Conservation (phyloP, 2,113 vertebrate genomes). For the Ciconia maguari region DNA sequence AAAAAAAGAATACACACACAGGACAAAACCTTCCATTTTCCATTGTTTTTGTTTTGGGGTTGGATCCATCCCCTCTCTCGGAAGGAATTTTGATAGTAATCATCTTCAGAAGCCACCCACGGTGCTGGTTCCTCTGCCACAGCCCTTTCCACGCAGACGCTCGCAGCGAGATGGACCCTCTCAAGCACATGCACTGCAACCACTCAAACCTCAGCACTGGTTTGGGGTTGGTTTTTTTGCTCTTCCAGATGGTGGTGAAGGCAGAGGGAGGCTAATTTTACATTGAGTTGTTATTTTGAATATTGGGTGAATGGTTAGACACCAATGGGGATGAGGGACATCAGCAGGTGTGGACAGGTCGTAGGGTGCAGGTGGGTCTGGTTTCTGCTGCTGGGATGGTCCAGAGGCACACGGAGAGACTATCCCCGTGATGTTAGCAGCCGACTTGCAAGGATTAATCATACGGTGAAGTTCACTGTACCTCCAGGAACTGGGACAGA, state of each 20-base stretch:
- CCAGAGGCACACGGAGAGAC: fast-evolving
- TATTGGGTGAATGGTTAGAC: too few species aligned
- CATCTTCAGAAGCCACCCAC: not conserved
- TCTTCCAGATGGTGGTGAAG: not conserved
- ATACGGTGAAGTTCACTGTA: not conserved
- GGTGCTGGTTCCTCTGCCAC: not conserved
- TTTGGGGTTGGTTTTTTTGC: not conserved
- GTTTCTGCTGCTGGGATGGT: not conserved
- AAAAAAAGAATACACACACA: not conserved
- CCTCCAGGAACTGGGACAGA: not conserved
- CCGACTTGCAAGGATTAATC: not conserved
- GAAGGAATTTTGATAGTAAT: not conserved
- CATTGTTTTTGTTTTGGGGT: not conserved
- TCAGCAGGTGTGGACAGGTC: not conserved
- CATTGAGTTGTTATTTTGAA: not conserved
- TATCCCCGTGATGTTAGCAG: not conserved
- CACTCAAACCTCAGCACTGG: not conserved
- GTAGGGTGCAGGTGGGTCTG: not conserved
- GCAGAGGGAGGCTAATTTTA: not conserved
- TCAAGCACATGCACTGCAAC: not conserved
- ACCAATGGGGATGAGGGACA: not conserved
- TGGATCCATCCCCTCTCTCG: not conserved
- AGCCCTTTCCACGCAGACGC: not conserved
- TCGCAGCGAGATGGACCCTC: not conserved
- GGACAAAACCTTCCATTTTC: not conserved